Evolutionary conservation across 2,888 invertebrate species (phyloP).

Genomic region (Heterodera filipjevi): DNA sequence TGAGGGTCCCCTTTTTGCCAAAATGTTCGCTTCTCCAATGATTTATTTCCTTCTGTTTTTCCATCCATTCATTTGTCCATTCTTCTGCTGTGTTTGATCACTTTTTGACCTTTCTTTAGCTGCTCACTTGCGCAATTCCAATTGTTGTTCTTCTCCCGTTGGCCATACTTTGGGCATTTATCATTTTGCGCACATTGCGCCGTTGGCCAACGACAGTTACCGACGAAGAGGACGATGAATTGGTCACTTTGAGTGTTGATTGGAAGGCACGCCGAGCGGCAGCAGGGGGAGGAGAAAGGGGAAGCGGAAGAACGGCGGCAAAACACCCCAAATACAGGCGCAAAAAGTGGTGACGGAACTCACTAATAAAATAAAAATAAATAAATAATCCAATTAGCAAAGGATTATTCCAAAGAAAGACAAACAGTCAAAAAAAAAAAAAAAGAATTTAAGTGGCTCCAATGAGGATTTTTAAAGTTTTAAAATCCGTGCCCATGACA

Average conservation of each 20-base stretch:
- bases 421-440: too few species aligned
- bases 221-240: neutral
- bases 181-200: neutral
- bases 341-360: constrained; percentile 3
- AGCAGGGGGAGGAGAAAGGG: neutral
- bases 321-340: neutral
- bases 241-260: neutral
- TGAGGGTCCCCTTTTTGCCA: too few species aligned
- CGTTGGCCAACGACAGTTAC: neutral
- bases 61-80: too few species aligned
- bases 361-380: neutral
- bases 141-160: neutral
- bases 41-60: too few species aligned
- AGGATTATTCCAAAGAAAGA: too few species aligned
- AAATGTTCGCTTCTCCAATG: too few species aligned
- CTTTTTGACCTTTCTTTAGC: too few species aligned
- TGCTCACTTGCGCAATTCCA: too few species aligned
- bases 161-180: neutral
- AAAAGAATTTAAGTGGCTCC: too few species aligned
- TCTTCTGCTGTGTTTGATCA: too few species aligned
- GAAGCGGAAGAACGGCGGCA: neutral
- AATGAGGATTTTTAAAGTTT: neutral
- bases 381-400: neutral
- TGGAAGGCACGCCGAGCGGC: neutral
- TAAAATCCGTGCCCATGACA: too few species aligned